phyloP scores from a whole-genome alignment of 2,888 invertebrate species.

The Cryptophagus acutangulus region DNA sequence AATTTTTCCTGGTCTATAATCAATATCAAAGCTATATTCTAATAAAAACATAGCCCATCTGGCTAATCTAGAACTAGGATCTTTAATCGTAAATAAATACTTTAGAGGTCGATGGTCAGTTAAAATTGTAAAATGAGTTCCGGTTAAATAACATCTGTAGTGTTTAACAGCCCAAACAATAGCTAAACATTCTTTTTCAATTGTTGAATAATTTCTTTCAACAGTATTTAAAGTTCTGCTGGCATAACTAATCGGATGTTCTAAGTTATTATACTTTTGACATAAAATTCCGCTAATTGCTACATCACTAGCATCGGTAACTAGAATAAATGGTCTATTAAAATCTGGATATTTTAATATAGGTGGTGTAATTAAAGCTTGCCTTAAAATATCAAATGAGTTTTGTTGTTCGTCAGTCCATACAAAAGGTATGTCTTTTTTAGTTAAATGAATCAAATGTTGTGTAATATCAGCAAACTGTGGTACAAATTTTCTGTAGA shows the following conservation, averaged over 20 bases:
- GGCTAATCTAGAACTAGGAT: conserved; percentile 12
- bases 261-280: background rate
- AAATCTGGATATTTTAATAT: conserved; percentile 11
- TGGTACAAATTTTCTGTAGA: background rate
- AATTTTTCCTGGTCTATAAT: conserved; percentile 10
- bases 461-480: conserved; percentile 3
- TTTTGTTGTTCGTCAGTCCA: conserved; percentile 10
- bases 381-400: conserved; percentile 10
- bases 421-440: background rate
- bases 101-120: conserved; percentile 13
- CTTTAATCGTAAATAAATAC: conserved; percentile 12
- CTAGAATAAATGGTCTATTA: background rate
- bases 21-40: conserved; percentile 10
- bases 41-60: conserved; percentile 9
- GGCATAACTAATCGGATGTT: background rate
- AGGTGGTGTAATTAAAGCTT: conserved; percentile 3
- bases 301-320: background rate
- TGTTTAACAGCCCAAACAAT: conserved; percentile 10
- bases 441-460: conserved; percentile 2
- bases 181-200: conserved; percentile 12
- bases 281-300: background rate
- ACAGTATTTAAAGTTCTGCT: conserved; percentile 8
- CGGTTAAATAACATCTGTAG: conserved; percentile 9
- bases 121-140: conserved; percentile 11
- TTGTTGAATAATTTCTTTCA: conserved; percentile 11